Percentiles rank a stretch among this genome's conserved stretches.
Conservation (phyloP, 2,797 vertebrate genomes). For the Ptychobarbus kaznakovi region DNA sequence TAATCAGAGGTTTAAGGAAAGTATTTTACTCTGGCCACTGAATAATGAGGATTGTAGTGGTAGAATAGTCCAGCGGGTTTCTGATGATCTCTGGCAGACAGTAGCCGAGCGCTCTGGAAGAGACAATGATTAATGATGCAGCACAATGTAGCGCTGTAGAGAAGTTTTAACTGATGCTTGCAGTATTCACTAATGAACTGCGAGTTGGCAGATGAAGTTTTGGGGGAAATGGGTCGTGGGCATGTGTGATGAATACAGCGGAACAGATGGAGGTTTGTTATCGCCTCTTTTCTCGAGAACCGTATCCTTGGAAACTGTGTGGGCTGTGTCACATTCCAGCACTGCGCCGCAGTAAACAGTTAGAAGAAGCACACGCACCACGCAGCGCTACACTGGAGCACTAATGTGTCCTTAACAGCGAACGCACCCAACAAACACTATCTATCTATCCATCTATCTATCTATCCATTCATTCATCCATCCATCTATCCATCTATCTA, state of each 20-base stretch:
- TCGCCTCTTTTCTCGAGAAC: slow-evolving; percentile 59
- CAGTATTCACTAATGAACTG: slow-evolving; percentile 65
- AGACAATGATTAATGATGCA: slow-evolving; percentile 63
- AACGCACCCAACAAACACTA: too few relatives aligned
- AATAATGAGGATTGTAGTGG: slow-evolving; percentile 39
- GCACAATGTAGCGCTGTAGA: slow-evolving; percentile 37
- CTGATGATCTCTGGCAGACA: slow-evolving; percentile 47
- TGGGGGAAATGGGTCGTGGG: slow-evolving; percentile 56
- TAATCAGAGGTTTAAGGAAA: slow-evolving; percentile 19
- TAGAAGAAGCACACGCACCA: slow-evolving; percentile 49
- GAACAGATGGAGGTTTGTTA: slow-evolving; percentile 65
- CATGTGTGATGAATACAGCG: slow-evolving; percentile 57
- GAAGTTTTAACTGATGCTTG: slow-evolving; percentile 64
- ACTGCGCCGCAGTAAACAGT: slow-evolving; percentile 56
- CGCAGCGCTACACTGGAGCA: background rate
- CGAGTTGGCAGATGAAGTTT: slow-evolving; percentile 58
- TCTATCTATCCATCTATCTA: too few relatives aligned
- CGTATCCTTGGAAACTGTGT: slow-evolving; percentile 62
- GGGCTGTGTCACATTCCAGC: slow-evolving; percentile 59
- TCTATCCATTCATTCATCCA: too few relatives aligned
- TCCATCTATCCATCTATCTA: too few relatives aligned
- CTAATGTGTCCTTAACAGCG: background rate
- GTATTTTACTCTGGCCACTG: slow-evolving; percentile 2
- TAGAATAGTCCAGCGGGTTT: slow-evolving; percentile 44
- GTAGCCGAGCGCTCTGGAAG: slow-evolving; percentile 50